Evolutionary conservation across 2,113 vertebrate genomes (phyloP).

Genomic region (Tragelaphus imberbis): DNA sequence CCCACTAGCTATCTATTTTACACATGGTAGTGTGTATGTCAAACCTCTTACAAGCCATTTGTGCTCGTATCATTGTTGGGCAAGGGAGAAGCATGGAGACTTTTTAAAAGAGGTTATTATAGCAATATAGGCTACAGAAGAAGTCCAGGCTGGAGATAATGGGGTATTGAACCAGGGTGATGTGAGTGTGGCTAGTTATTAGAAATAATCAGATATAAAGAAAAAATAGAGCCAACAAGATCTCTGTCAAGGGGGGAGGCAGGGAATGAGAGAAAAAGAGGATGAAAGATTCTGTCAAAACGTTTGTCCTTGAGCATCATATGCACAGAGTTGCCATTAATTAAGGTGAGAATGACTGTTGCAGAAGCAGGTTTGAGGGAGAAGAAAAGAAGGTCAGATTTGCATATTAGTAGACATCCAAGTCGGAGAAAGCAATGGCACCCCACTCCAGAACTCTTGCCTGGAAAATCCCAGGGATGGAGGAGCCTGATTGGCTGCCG

Average conservation of each 20-base stretch:
- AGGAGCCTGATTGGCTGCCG: too few species aligned
- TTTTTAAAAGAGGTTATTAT: neutral
- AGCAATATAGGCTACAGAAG: neutral
- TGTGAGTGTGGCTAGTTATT: neutral
- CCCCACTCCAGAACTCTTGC: too few species aligned
- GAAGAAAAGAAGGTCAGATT: neutral
- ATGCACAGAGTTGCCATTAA: neutral
- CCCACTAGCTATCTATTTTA: neutral
- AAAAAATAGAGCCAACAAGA: neutral
- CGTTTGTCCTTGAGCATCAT: neutral
- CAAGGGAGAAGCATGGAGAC: neutral
- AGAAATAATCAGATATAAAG: neutral
- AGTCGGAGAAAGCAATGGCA: too few species aligned
- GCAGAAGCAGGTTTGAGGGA: neutral
- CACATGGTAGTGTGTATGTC: neutral
- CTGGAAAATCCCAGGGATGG: too few species aligned
- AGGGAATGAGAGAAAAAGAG: neutral
- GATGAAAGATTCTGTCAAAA: neutral
- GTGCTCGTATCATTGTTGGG: neutral
- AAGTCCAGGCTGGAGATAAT: neutral
- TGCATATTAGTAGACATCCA: neutral
- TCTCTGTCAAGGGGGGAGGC: neutral
- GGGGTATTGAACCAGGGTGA: neutral
- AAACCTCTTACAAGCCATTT: neutral
- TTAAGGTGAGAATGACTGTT: neutral